A percentile compares a stretch with the other conserved stretches of the same genome.
These are phyloP conservation scores for Pachyrhynchus sulphureomaculatus DNA, from an alignment of 1,140 invertebrate genomes.

Conservation along the genomic window DNA sequence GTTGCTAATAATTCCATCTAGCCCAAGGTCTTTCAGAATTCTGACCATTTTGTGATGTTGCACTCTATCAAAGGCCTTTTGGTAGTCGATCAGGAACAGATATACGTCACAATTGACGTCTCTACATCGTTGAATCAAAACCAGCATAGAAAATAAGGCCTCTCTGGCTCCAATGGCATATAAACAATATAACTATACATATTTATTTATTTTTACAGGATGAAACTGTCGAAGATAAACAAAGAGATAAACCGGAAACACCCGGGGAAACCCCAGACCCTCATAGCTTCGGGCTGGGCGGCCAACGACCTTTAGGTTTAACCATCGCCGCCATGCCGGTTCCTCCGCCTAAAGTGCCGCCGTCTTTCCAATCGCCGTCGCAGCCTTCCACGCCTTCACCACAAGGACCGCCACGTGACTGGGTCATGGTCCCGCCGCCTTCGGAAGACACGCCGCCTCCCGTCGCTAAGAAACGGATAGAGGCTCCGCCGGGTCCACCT, in stretches of 20 bases:
- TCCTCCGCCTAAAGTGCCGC: slow-evolving; percentile 51
- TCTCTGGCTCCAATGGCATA: too few relatives aligned
- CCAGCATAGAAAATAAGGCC: too few relatives aligned
- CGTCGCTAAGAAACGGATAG: slow-evolving; percentile 44
- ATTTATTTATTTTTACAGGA: background rate
- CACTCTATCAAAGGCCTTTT: too few relatives aligned
- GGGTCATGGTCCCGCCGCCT: slow-evolving; percentile 1
- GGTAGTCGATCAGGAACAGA: too few relatives aligned
- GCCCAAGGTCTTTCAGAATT: too few relatives aligned
- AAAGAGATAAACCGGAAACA: slow-evolving; percentile 67
- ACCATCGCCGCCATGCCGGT: slow-evolving; percentile 58
- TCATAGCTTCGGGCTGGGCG: slow-evolving; percentile 70
- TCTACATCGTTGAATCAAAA: too few relatives aligned
- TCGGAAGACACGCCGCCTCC: slow-evolving; percentile 55
- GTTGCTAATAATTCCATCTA: too few relatives aligned
- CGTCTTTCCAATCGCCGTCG: slow-evolving; percentile 44
- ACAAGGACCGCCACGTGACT: background rate
- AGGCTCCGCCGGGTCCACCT: slow-evolving; percentile 43
- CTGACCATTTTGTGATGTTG: too few relatives aligned
- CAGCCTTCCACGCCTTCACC: slow-evolving; percentile 45
- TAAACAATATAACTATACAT: too few relatives aligned
- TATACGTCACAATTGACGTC: too few relatives aligned
- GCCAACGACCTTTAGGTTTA: slow-evolving; percentile 69
- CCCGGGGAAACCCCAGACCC: slow-evolving; percentile 75
- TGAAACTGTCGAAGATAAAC: slow-evolving; percentile 58